These are phyloP conservation scores for Xiphias gladius DNA, from an alignment of 2,113 vertebrate genomes.

Conservation along the genomic window DNA sequence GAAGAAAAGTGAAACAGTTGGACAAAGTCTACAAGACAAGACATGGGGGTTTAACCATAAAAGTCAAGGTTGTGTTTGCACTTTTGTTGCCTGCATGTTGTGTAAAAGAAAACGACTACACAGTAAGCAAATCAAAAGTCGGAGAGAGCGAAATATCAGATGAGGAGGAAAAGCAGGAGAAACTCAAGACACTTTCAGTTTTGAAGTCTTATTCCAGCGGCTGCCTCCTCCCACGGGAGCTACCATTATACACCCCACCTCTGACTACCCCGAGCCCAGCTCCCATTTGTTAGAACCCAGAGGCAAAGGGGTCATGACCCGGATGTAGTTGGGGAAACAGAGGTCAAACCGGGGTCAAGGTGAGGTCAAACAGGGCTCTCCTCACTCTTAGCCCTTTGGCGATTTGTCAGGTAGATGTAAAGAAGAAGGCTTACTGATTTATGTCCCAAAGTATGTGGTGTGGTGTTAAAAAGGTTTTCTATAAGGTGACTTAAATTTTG, in stretches of 20 bases:
- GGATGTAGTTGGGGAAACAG: slow-evolving; percentile 79
- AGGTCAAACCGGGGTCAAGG: slow-evolving; percentile 69
- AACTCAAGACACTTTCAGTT: slow-evolving; percentile 35
- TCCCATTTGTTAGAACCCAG: slow-evolving; percentile 59
- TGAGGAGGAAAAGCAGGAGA: slow-evolving; percentile 11
- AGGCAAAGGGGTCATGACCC: slow-evolving; percentile 73
- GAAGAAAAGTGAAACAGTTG: background rate
- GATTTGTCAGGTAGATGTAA: slow-evolving; percentile 42
- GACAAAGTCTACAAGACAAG: background rate
- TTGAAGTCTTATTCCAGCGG: slow-evolving; percentile 41
- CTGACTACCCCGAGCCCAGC: slow-evolving; percentile 29
- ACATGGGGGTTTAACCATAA: background rate
- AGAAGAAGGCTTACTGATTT: background rate
- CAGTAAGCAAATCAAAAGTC: slow-evolving; percentile 18
- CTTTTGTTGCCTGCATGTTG: background rate
- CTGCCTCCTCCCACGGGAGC: slow-evolving; percentile 48
- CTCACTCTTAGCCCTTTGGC: slow-evolving; percentile 32
- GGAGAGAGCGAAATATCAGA: slow-evolving; percentile 6
- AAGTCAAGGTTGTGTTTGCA: background rate
- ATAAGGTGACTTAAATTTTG: background rate
- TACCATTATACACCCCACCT: slow-evolving; percentile 49
- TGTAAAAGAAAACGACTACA: background rate
- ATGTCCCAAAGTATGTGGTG: background rate
- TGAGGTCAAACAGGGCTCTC: slow-evolving; percentile 50
- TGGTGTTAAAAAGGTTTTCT: background rate